These are phyloP conservation scores for Telmatherina bonti DNA, from an alignment of 2,797 vertebrate species.

Conservation along the genomic window DNA sequence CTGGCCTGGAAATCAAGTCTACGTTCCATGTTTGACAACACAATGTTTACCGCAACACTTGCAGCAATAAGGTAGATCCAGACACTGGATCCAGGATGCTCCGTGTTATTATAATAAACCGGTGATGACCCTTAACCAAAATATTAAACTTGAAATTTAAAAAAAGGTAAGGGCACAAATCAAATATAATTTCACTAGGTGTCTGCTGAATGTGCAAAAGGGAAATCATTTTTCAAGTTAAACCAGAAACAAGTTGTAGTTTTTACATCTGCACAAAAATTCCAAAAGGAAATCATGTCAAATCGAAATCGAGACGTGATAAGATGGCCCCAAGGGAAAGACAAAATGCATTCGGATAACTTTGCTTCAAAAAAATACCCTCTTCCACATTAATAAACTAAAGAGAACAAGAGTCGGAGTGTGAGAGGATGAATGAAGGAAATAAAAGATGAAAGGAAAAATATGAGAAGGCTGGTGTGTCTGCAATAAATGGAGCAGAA, in stretches of 20 bases:
- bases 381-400: slow-evolving; percentile 89
- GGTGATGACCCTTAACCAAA: slow-evolving; percentile 6
- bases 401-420: slow-evolving; percentile 60
- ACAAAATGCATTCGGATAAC: slow-evolving; percentile 83
- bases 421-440: slow-evolving; percentile 56
- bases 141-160: neutral
- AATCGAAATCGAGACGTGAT: slow-evolving; percentile 52
- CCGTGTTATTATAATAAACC: neutral
- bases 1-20: slow-evolving; percentile 58
- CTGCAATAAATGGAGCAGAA: slow-evolving; percentile 73
- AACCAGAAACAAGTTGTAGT: neutral
- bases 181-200: neutral
- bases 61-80: slow-evolving; percentile 26
- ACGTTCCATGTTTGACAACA: slow-evolving; percentile 43
- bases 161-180: neutral
- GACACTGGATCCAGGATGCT: slow-evolving; percentile 19
- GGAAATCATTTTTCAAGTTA: too few relatives aligned
- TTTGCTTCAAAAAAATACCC: slow-evolving; percentile 82
- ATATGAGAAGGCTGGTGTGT: slow-evolving; percentile 59
- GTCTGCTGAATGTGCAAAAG: too few relatives aligned
- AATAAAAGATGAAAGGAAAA: slow-evolving; percentile 68
- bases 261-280: neutral
- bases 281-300: slow-evolving; percentile 45
- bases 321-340: slow-evolving; percentile 72
- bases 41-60: slow-evolving; percentile 41